phyloP scores from a whole-genome alignment of 2,888 invertebrate genomes.

The Ophonus ardosiacus region DNA sequence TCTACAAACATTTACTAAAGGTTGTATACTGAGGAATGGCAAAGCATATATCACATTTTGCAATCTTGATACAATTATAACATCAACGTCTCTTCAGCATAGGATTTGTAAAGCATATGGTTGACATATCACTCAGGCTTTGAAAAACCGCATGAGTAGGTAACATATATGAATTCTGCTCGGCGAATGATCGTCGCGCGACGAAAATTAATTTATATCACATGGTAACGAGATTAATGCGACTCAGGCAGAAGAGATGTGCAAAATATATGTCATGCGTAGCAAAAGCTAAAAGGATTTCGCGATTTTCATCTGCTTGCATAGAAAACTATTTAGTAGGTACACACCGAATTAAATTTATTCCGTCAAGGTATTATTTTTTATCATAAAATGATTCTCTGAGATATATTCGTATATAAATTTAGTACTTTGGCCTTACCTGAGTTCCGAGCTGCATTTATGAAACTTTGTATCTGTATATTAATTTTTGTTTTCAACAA shows the following conservation, averaged over 20 bases:
- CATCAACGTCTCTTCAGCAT: background rate
- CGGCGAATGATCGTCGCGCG: background rate
- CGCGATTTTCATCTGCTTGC: background rate
- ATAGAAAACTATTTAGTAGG: background rate
- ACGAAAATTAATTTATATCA: constrained; percentile 36
- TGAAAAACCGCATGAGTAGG: constrained; percentile 19
- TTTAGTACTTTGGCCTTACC: no score
- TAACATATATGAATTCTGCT: background rate
- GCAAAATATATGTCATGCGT: background rate
- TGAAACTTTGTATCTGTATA: no score
- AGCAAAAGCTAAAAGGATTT: constrained; percentile 3
- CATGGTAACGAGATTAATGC: constrained; percentile 11
- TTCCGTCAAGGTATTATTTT: background rate
- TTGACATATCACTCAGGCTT: constrained; percentile 24
- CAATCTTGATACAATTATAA: background rate
- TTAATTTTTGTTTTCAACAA: no score
- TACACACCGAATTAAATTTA: background rate
- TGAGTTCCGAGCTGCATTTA: no score
- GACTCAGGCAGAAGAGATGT: background rate
- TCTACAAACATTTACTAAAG: background rate
- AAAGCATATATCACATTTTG: background rate
- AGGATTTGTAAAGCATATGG: background rate
- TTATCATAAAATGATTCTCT: no score
- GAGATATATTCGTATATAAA: no score
- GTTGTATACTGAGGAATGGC: background rate